These are phyloP conservation scores for Alsophila aescularia DNA, from an alignment of 2,888 invertebrate species.

Conservation along the genomic window DNA sequence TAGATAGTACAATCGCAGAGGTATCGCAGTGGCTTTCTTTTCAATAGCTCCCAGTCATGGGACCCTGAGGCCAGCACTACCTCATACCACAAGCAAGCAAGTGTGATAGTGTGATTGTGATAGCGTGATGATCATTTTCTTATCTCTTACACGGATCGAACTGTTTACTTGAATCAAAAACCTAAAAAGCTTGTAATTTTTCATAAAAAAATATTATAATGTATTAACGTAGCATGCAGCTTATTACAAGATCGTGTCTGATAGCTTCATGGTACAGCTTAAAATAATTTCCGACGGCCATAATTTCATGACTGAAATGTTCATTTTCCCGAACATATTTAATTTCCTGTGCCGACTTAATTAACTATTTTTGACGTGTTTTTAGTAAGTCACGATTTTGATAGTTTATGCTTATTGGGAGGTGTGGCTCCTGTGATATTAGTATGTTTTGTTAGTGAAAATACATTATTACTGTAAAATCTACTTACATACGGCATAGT, in stretches of 20 bases:
- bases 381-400: constrained; percentile 30
- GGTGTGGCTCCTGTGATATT: constrained; percentile 33
- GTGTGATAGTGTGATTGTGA: too few species aligned
- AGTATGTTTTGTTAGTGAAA: constrained; percentile 5
- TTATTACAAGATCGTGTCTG: constrained; percentile 47
- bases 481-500: too few species aligned
- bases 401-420: constrained; percentile 28
- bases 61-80: too few species aligned
- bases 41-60: too few species aligned
- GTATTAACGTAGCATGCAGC: constrained; percentile 38
- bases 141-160: too few species aligned
- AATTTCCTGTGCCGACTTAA: constrained; percentile 67
- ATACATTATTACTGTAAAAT: neutral
- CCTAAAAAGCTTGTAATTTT: neutral
- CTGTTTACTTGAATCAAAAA: too few species aligned
- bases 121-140: too few species aligned
- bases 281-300: constrained; percentile 45
- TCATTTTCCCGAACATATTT: constrained; percentile 50
- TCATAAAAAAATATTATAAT: constrained; percentile 2
- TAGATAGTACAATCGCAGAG: too few species aligned
- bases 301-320: constrained; percentile 47
- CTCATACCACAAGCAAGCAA: too few species aligned
- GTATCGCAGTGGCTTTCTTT: too few species aligned
- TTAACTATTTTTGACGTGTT: constrained; percentile 47
- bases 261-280: constrained; percentile 34